Evolutionary conservation across 2,113 vertebrate species (phyloP).

Genomic region (Mustela nigripes): DNA sequence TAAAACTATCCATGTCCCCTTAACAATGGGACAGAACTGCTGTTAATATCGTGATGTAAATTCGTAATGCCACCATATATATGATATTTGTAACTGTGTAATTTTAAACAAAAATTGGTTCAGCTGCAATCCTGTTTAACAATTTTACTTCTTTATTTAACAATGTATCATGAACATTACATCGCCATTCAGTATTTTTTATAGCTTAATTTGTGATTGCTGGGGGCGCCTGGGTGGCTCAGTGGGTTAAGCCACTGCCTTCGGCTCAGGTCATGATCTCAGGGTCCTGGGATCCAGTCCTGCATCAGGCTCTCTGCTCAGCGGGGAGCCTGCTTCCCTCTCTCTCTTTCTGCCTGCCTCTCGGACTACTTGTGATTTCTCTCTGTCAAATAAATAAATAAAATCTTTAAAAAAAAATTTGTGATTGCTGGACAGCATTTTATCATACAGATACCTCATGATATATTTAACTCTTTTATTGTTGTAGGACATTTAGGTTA

Average conservation of each 20-base stretch:
- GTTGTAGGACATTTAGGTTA: not conserved
- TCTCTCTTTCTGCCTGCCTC: too few species aligned
- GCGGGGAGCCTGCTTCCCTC: too few species aligned
- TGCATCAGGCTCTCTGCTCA: too few species aligned
- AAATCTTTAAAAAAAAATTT: not conserved
- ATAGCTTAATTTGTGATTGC: not conserved
- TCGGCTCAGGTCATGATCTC: too few species aligned
- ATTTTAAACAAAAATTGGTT: slow-evolving; percentile 22
- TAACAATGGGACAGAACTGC: not conserved
- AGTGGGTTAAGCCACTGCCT: too few species aligned
- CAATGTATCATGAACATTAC: not conserved
- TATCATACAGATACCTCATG: not conserved
- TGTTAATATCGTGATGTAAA: not conserved
- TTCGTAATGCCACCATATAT: not conserved
- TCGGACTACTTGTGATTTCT: too few species aligned
- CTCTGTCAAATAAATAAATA: too few species aligned
- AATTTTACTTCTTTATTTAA: slow-evolving; percentile 40
- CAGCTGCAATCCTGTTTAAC: not conserved
- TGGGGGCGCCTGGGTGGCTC: not conserved
- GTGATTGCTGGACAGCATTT: not conserved
- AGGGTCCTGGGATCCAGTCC: too few species aligned
- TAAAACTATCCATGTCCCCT: not conserved
- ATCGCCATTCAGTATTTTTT: not conserved
- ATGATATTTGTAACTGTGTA: not conserved
- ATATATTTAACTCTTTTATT: not conserved